Percentiles rank a stretch among this genome's conserved stretches.
Conservation (phyloP, 1,140 invertebrate genomes). For the Megalonaias nervosa region DNA sequence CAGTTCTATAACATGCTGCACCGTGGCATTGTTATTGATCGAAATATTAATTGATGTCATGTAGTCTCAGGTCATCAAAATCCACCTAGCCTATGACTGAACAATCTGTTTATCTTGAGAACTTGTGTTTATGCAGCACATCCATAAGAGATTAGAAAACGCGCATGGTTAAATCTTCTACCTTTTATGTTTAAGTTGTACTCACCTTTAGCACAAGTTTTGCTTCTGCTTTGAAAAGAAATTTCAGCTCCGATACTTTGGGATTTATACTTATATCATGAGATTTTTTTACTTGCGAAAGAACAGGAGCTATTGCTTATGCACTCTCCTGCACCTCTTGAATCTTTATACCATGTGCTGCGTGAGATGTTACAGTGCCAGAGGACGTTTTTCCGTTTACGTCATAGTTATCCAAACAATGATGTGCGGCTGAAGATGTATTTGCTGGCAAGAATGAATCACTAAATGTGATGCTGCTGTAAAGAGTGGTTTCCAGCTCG, state of each 20-base stretch:
- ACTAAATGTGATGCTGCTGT: not conserved
- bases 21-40: too few relatives aligned
- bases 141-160: too few relatives aligned
- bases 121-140: too few relatives aligned
- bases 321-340: slow-evolving; percentile 3
- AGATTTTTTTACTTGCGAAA: not conserved
- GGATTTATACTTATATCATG: slow-evolving; percentile 3
- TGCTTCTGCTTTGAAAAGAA: too few relatives aligned
- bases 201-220: too few relatives aligned
- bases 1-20: too few relatives aligned
- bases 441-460: slow-evolving; percentile 12
- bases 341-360: slow-evolving; percentile 14
- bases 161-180: too few relatives aligned
- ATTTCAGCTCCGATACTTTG: not conserved
- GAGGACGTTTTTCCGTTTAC: slow-evolving; percentile 28
- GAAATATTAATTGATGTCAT: too few relatives aligned
- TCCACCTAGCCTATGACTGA: too few relatives aligned
- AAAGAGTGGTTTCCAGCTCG: slow-evolving; percentile 21
- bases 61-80: too few relatives aligned
- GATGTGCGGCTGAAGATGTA: slow-evolving; percentile 12
- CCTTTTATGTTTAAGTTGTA: too few relatives aligned
- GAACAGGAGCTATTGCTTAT: not conserved
- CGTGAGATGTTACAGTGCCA: slow-evolving; percentile 22
- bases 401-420: slow-evolving; percentile 35
- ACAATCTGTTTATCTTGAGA: too few relatives aligned